These are phyloP conservation scores for Eurystomus glaucurus DNA, from an alignment of 2,797 vertebrate genomes.

Conservation along the genomic window DNA sequence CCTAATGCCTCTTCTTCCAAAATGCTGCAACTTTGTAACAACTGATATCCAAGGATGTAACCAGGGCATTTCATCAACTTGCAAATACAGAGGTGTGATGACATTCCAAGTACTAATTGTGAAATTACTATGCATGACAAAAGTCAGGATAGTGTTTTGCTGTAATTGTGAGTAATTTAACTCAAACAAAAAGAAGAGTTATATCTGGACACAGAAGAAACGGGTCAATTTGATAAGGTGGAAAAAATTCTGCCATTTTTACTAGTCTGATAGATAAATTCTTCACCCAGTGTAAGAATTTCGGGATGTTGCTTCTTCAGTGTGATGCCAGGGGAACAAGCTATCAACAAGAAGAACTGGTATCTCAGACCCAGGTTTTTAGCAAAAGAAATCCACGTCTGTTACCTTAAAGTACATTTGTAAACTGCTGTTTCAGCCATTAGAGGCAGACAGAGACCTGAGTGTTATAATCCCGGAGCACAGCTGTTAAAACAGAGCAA, in stretches of 20 bases:
- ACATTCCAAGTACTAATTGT: constrained; percentile 49
- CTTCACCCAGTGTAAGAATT: neutral
- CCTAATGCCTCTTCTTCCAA: neutral
- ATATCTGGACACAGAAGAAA: constrained; percentile 36
- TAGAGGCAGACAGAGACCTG: neutral
- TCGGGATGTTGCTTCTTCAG: neutral
- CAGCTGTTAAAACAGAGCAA: neutral
- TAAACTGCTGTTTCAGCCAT: neutral
- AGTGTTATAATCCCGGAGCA: neutral
- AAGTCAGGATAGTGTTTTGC: constrained; percentile 52
- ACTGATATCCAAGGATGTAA: neutral
- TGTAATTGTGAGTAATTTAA: constrained; percentile 63
- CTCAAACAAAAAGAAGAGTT: constrained; percentile 20
- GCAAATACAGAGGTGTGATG: constrained; percentile 42
- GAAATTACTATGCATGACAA: constrained; percentile 63
- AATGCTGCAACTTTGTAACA: neutral
- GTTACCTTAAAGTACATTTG: neutral
- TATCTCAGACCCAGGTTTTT: neutral
- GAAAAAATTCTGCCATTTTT: constrained; percentile 4
- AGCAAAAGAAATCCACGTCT: neutral
- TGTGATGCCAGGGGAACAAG: neutral
- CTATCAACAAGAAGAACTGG: neutral
- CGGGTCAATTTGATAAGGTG: constrained; percentile 27
- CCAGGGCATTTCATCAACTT: constrained; percentile 41
- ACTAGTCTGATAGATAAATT: neutral